phyloP scores from a whole-genome alignment of 2,113 vertebrate genomes.

The Poicephalus gulielmi region DNA sequence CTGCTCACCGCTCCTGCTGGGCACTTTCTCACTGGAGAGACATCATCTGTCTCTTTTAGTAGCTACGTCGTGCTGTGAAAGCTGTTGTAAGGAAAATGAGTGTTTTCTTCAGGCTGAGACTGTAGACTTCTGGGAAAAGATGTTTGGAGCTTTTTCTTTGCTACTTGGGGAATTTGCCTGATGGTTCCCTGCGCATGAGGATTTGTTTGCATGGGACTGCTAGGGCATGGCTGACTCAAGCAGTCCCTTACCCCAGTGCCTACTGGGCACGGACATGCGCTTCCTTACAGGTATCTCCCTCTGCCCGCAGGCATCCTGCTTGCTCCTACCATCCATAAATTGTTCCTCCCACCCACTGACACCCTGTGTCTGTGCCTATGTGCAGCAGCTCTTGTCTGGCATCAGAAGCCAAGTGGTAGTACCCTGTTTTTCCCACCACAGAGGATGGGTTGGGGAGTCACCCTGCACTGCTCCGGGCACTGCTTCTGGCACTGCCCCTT shows the following conservation, averaged over 20 bases:
- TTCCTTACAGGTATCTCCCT: background rate
- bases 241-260: background rate
- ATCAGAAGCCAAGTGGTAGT: background rate
- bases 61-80: background rate
- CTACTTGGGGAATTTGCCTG: background rate
- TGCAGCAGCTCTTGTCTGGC: background rate
- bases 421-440: background rate
- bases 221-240: rapidly evolving
- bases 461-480: background rate
- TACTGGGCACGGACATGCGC: rapidly evolving
- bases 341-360: background rate
- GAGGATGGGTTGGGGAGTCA: background rate
- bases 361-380: rapidly evolving
- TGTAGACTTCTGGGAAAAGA: background rate
- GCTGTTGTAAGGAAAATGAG: background rate
- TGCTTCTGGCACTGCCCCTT: background rate
- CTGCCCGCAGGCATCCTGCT: background rate
- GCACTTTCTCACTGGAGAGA: background rate
- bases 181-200: background rate
- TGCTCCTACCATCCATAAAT: background rate
- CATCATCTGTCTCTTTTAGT: background rate
- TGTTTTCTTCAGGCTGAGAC: background rate
- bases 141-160: background rate
- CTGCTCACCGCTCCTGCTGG: background rate
- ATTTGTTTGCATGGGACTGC: background rate